phyloP scores from a whole-genome alignment of 2,888 invertebrate species.

The Philopedon plagiatum region DNA sequence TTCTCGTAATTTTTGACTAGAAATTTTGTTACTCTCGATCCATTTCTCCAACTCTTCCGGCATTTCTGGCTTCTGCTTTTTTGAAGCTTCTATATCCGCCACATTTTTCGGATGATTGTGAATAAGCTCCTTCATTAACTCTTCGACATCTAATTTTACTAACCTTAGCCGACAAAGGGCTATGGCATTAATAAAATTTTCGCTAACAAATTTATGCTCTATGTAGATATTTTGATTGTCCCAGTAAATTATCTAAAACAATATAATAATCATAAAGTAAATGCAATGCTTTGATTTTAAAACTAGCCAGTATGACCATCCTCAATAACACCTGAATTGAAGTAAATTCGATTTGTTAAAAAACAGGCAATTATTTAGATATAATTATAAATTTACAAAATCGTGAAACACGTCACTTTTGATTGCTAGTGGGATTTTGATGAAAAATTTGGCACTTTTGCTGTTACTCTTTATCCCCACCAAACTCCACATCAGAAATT shows the following conservation, averaged over 20 bases:
- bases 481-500: too few species aligned
- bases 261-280: too few species aligned
- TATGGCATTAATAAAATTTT: conserved; percentile 80
- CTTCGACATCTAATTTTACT: conserved; percentile 73
- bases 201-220: conserved; percentile 84
- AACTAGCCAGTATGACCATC: too few species aligned
- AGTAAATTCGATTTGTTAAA: too few species aligned
- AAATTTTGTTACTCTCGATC: conserved; percentile 81
- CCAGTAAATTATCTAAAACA: conserved; percentile 84
- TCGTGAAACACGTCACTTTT: too few species aligned
- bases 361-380: too few species aligned
- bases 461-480: too few species aligned
- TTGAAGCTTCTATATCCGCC: conserved; percentile 59
- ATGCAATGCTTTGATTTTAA: too few species aligned
- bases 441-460: too few species aligned
- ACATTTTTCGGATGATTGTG: conserved; percentile 53
- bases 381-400: too few species aligned
- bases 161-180: conserved; percentile 74
- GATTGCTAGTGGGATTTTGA: too few species aligned
- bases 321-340: too few species aligned
- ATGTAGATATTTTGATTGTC: conserved; percentile 86
- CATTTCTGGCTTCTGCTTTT: conserved; percentile 73
- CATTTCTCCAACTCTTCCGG: conserved; percentile 78
- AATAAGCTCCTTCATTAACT: conserved; percentile 68
- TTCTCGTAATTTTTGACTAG: conserved; percentile 75